Evolutionary conservation across 2,888 invertebrate species (phyloP), one percentile per base, ranked within the genome.

Genomic region (Aleiodes leptofemur): DNA sequence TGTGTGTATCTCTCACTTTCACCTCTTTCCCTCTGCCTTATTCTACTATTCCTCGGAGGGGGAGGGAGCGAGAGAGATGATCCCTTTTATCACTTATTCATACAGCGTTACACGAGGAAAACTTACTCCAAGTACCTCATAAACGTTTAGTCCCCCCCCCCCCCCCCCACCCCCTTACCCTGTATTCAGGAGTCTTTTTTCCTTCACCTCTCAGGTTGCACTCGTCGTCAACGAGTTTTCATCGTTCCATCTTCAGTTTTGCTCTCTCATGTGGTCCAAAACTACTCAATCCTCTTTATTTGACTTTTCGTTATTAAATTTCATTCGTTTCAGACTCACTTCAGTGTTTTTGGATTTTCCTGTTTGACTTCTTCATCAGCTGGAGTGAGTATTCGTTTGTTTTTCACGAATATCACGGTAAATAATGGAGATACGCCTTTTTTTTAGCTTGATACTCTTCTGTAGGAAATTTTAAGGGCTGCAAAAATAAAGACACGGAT

Each of bases 71-170:
- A 43, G 43, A 43, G 43, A 43, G 43, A 43, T 43, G 43, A 79
- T 76, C 82, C 82, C 81, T 81, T 84, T 81, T 83, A 87, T 88
- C 86, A 87, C 84, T 88, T 88, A 88, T 88, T 89, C 88, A 88
- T 87, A 84, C 81, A 81, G 83, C 84, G 87, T 86, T 86, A 83
- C 85, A 83, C 84, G 85, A 81, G 83, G 82, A 87, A 88, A 88
- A 88, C 84, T 86, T 86, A 83, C 85, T 85, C 84, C 83, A 85
- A 87, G 85, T 86, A 84, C 85, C 86, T 75, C 84, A 85, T 88
- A 88, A 88, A 87, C 88, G 88, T 87, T 88, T 87, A 87, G 88
- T 85, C 85, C 79, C 69, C 48, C 14, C 14, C 56, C 53, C 50
- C 23, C 23, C 85, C 79, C 69, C 48, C 14, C 14, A 50, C 53